phyloP scores from a whole-genome alignment of 2,797 vertebrate species.

The Acanthopagrus latus region DNA sequence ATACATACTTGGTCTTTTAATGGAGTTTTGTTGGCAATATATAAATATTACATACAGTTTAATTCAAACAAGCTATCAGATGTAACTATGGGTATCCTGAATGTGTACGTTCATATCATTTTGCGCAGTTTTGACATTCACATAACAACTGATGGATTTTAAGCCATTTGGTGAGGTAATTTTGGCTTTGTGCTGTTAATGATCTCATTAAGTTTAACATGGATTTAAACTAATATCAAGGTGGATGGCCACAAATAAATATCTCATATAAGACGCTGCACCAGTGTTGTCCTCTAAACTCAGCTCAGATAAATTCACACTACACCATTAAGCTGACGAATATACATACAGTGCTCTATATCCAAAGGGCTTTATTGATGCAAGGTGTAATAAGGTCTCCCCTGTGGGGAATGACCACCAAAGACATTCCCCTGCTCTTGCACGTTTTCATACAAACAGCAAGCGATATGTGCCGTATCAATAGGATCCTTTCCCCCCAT shows the following conservation, averaged over 20 bases:
- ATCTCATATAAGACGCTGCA: background rate
- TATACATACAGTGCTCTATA: background rate
- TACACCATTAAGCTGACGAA: background rate
- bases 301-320: background rate
- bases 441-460: conserved; percentile 28
- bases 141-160: background rate
- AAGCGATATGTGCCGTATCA: conserved; percentile 31
- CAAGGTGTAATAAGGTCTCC: background rate
- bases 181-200: background rate
- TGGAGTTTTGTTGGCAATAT: background rate
- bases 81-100: background rate
- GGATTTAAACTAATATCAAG: background rate
- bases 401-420: background rate
- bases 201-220: background rate
- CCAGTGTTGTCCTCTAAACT: background rate
- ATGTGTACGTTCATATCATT: background rate
- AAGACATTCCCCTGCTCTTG: conserved; percentile 9
- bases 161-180: background rate
- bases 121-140: background rate
- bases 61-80: background rate
- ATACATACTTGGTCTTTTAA: background rate
- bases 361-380: background rate
- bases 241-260: background rate
- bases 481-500: conserved; percentile 8
- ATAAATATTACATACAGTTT: no score